A percentile compares a stretch with the other conserved stretches of the same genome.
Evolutionary conservation across 2,797 vertebrate genomes (phyloP).

Genomic region (Lepilemur septentrionalis): DNA sequence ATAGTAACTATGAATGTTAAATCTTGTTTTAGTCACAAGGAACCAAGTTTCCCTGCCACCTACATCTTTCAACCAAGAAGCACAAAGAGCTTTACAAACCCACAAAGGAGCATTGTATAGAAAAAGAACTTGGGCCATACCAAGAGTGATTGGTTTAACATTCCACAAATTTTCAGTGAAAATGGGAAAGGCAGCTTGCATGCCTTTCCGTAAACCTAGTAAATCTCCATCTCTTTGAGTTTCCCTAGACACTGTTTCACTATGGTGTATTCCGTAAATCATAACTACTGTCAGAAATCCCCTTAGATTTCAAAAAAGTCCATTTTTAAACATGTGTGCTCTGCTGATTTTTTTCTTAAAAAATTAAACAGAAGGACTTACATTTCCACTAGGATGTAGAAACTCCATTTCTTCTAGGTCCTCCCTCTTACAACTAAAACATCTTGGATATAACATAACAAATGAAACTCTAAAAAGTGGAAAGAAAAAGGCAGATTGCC

Average conservation of each 20-base stretch:
- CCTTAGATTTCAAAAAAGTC: neutral
- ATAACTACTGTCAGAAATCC: slow-evolving; percentile 9
- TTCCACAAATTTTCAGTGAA: slow-evolving; percentile 13
- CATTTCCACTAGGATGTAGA: neutral
- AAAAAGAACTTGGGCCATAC: slow-evolving; percentile 11
- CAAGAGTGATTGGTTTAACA: slow-evolving; percentile 39
- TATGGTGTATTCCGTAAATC: slow-evolving; percentile 32
- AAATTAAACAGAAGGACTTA: neutral
- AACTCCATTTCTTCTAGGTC: neutral
- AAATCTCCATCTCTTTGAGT: neutral
- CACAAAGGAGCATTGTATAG: slow-evolving; percentile 25
- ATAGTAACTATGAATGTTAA: slow-evolving; percentile 40
- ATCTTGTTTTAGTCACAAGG: slow-evolving; percentile 45
- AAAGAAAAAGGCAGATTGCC: neutral
- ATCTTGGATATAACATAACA: neutral
- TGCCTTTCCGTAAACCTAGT: slow-evolving; percentile 12
- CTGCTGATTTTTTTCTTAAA: slow-evolving; percentile 7
- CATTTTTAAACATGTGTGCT: neutral
- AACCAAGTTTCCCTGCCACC: slow-evolving; percentile 28
- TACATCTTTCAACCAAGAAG: slow-evolving; percentile 34
- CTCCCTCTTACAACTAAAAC: neutral
- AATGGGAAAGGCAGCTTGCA: neutral
- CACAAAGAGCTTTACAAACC: slow-evolving; percentile 39
- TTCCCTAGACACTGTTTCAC: neutral
- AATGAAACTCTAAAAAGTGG: neutral